A percentile compares a stretch with the other conserved stretches of the same genome.
phyloP scores from a whole-genome alignment of 2,113 vertebrate genomes.

The Columba livia region DNA sequence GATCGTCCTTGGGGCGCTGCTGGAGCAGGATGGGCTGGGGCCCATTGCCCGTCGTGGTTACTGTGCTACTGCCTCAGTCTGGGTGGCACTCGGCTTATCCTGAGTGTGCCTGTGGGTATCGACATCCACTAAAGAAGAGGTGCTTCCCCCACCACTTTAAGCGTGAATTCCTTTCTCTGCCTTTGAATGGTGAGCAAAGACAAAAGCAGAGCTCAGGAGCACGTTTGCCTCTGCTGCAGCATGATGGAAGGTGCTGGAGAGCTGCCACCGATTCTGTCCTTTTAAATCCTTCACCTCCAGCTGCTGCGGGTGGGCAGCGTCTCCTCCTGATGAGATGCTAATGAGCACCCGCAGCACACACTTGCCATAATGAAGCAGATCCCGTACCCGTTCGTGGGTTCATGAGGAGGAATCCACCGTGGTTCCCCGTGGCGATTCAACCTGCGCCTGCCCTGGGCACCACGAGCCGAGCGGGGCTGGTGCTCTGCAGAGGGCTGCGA shows the following conservation, averaged over 20 bases:
- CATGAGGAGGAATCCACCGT: neutral
- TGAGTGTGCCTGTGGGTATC: rapidly evolving
- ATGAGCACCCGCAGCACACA: neutral
- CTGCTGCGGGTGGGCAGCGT: neutral
- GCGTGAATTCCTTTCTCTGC: neutral
- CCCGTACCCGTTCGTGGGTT: neutral
- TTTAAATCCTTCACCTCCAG: conserved; percentile 33
- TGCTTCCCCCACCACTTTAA: neutral
- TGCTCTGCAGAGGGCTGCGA: neutral
- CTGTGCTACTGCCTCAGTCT: neutral
- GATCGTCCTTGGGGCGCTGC: neutral
- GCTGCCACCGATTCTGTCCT: conserved; percentile 21
- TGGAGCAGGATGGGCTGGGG: too few species aligned
- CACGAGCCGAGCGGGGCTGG: neutral
- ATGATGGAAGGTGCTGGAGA: neutral
- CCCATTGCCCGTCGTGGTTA: neutral
- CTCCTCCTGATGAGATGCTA: conserved; percentile 28
- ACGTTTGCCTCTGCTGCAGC: neutral
- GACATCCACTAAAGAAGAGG: rapidly evolving
- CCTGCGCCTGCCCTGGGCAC: neutral
- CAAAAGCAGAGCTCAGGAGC: neutral
- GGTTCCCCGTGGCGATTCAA: neutral
- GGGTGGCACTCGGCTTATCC: neutral
- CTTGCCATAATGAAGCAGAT: neutral
- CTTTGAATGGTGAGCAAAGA: neutral